Evolutionary conservation across 2,888 invertebrate genomes (phyloP).

Genomic region (Caenorhabditis afra): DNA sequence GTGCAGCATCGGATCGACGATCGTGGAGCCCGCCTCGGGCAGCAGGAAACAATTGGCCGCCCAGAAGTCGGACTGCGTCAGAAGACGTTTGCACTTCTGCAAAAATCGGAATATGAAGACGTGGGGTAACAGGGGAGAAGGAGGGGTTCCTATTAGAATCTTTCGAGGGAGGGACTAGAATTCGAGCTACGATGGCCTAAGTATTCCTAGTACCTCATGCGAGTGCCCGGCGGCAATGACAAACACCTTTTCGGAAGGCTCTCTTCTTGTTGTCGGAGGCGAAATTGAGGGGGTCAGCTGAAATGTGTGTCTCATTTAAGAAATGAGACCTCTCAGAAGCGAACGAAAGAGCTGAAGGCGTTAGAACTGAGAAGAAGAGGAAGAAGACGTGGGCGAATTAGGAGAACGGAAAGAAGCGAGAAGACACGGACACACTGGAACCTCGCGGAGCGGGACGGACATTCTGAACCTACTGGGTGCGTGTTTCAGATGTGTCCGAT

Average conservation of each 20-base stretch:
- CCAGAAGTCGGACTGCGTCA: conserved; percentile 64
- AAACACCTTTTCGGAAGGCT: no score
- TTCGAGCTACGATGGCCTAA: no score
- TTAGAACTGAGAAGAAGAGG: conserved; percentile 18
- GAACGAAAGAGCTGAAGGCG: conserved; percentile 27
- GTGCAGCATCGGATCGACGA: conserved; percentile 77
- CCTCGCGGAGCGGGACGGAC: background rate
- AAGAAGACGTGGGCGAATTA: background rate
- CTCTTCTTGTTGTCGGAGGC: no score
- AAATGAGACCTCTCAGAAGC: background rate
- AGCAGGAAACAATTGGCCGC: conserved; percentile 68
- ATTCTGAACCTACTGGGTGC: conserved; percentile 33
- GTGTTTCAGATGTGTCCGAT: conserved; percentile 1
- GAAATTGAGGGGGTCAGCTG: no score
- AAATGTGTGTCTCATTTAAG: background rate
- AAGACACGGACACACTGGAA: background rate
- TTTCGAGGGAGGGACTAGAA: conserved; percentile 20
- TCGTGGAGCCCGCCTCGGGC: conserved; percentile 78
- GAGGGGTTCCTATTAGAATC: conserved; percentile 23
- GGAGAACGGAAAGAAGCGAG: conserved; percentile 9
- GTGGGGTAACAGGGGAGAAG: conserved; percentile 35
- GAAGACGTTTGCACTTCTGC: conserved; percentile 45
- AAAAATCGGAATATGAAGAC: background rate
- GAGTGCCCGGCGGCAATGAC: no score
- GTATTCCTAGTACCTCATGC: no score